phyloP scores from a whole-genome alignment of 2,113 vertebrate species.

The Castor canadensis region DNA sequence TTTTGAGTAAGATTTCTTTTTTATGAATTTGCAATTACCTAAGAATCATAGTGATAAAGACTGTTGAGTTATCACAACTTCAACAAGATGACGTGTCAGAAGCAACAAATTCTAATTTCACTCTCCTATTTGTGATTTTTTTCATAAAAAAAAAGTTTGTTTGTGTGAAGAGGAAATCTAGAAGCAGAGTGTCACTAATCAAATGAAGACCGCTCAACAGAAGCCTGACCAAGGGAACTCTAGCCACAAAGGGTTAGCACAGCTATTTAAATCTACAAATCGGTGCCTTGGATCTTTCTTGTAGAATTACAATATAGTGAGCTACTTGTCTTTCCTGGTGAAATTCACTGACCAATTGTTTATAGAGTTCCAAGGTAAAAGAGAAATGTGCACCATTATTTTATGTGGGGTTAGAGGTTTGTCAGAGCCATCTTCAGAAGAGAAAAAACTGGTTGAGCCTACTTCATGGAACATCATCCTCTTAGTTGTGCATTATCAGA shows the following conservation, averaged over 20 bases:
- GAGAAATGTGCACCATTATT: not conserved
- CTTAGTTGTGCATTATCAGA: not conserved
- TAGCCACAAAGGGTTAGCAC: not conserved
- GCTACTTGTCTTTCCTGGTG: not conserved
- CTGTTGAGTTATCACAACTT: not conserved
- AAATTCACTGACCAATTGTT: not conserved
- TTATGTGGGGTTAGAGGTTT: not conserved
- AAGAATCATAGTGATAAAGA: not conserved
- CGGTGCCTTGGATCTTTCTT: not conserved
- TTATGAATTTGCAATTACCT: not conserved
- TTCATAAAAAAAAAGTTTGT: not conserved
- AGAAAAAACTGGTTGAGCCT: not conserved
- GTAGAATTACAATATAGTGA: not conserved
- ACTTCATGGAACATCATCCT: not conserved
- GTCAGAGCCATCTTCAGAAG: not conserved
- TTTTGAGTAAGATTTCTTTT: not conserved
- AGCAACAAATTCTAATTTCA: not conserved
- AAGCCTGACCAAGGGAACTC: too few relatives aligned
- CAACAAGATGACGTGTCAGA: not conserved
- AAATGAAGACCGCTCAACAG: not conserved
- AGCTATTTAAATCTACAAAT: not conserved
- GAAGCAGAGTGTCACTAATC: not conserved
- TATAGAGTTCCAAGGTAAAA: not conserved
- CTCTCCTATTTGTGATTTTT: not conserved
- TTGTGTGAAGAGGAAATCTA: not conserved